Conservation (phyloP, 2,797 vertebrate species). For the Thalassophryne amazonica region DNA sequence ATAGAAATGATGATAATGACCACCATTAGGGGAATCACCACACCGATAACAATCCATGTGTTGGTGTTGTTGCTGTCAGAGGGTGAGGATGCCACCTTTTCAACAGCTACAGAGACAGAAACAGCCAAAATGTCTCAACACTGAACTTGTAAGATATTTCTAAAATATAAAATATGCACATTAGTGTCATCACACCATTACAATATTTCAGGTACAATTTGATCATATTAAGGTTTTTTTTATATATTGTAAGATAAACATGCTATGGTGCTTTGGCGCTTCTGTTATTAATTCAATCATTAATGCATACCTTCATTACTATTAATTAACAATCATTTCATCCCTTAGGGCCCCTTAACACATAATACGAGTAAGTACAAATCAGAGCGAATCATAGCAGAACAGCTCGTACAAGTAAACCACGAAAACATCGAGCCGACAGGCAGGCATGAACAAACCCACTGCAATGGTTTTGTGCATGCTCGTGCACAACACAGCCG, state of each 20-base stretch:
- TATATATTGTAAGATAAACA: background rate
- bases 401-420: no score
- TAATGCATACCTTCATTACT: constrained; percentile 33
- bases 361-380: no score
- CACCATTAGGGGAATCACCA: constrained; percentile 89
- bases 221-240: background rate
- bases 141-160: no score
- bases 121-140: background rate
- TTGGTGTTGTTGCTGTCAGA: constrained; percentile 86
- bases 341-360: no score
- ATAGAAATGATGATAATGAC: constrained; percentile 89
- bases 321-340: constrained; percentile 51
- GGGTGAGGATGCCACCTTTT: constrained; percentile 77
- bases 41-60: constrained; percentile 92
- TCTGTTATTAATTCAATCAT: constrained; percentile 10
- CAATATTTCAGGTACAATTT: background rate
- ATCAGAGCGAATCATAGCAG: no score
- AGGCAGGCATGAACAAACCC: no score
- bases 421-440: no score
- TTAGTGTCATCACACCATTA: no score
- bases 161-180: no score
- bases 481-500: no score
- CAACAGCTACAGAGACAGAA: constrained; percentile 81
- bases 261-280: background rate
- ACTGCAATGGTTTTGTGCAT: no score